Percentiles rank a stretch among this genome's conserved stretches.
Evolutionary conservation across 2,797 vertebrate genomes (phyloP).

Genomic region (Anabacerthia variegaticeps): DNA sequence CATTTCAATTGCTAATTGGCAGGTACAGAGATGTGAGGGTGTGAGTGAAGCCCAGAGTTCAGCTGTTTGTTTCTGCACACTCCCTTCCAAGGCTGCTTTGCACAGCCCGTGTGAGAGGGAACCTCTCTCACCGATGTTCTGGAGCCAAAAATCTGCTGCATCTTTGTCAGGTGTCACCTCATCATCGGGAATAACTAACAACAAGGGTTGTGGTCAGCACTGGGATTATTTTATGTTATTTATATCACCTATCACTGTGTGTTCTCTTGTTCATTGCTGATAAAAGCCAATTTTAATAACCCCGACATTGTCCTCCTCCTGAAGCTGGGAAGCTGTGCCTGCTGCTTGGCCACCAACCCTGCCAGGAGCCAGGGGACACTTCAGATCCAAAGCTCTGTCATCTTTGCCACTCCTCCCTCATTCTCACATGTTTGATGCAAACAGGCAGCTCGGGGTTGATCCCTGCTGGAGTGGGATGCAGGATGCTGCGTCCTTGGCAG

Average conservation of each 20-base stretch:
- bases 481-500: not conserved
- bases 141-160: not conserved
- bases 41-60: not conserved
- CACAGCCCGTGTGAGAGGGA: not conserved
- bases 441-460: not conserved
- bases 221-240: not conserved
- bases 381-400: not conserved
- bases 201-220: not conserved
- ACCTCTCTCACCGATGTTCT: not conserved
- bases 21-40: not conserved
- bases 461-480: not conserved
- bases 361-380: not conserved
- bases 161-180: not conserved
- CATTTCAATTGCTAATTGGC: constrained; percentile 1
- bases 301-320: fast-evolving
- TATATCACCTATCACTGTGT: fast-evolving
- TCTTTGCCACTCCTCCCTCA: not conserved
- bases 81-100: not conserved
- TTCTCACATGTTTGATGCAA: fast-evolving
- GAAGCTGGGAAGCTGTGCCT: not conserved
- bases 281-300: not conserved
- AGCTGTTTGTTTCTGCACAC: not conserved
- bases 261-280: not conserved
- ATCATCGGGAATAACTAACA: not conserved
- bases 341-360: not conserved